These are phyloP conservation scores for Hippocampus barbouri DNA, from an alignment of 2,113 vertebrate genomes.

Conservation along the genomic window DNA sequence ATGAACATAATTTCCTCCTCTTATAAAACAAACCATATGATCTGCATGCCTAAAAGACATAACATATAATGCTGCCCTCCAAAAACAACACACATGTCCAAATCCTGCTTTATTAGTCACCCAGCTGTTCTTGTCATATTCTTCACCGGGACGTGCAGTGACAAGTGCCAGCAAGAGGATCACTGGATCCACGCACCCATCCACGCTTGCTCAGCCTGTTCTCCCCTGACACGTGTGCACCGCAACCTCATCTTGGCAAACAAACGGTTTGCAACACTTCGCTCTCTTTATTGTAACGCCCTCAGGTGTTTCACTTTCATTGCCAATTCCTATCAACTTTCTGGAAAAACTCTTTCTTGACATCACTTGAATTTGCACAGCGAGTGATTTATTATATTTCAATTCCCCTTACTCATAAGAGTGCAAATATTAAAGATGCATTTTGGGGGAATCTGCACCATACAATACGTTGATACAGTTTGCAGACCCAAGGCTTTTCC, in stretches of 20 bases:
- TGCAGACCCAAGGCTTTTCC: not conserved
- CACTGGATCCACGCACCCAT: not conserved
- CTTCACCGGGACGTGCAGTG: not conserved
- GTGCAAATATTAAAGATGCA: not conserved
- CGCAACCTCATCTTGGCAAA: not conserved
- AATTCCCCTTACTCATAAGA: not conserved
- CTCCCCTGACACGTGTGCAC: not conserved
- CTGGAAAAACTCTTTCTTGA: not conserved
- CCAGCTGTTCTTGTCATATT: not conserved
- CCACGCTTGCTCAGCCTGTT: not conserved
- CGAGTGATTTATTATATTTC: not conserved
- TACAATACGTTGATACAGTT: not conserved
- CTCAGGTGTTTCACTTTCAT: not conserved
- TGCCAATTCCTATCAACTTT: not conserved
- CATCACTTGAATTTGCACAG: not conserved
- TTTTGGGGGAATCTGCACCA: not conserved
- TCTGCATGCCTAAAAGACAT: not conserved
- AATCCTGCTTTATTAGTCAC: not conserved
- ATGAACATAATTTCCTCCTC: not conserved
- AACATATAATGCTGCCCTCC: not conserved
- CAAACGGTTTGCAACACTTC: not conserved
- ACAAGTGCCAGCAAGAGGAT: not conserved
- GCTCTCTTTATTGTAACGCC: not conserved
- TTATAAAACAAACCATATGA: slow-evolving; percentile 11
- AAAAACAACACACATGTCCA: slow-evolving; percentile 4